Base-by-base conservation (phyloP, 2,797 vertebrate genomes). In the Nannoperca obscura region DNA sequence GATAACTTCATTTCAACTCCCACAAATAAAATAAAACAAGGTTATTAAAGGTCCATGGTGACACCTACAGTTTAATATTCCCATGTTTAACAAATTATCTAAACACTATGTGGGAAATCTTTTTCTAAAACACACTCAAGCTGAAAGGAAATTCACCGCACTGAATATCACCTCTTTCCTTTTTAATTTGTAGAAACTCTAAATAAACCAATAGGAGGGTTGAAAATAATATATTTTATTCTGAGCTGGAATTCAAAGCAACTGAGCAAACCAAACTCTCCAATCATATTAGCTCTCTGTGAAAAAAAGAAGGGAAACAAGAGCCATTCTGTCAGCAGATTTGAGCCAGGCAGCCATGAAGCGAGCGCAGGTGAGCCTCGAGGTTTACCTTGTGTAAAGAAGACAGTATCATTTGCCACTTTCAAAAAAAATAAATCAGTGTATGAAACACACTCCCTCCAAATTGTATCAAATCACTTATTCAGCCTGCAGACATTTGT, bases 121-220 rank as follows among this genome's bases (percentile, higher is more conserved):
- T 42, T 74, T 53, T 40, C 19, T 30, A 36, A 36, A 68, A 71
- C 4, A 58, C n/a, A 34, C 55, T 47, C 13, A 46, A 59, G 40
- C 68, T 4, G 4, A 34, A 27, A 27, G 1, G 24, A 27, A 27
- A 27, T 27, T 20, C 1, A 4, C 14, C 55, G 47, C 5, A 3
- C 2, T 24, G 34, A 66, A 17, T 3, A 40, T 24, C 19, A 11
- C n/a, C 17, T 10, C 5, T 42, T 36, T 46, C 2, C 1, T 53
- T 47, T 63, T 40, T 54, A 20, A 77, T 78, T 72, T 73, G 60
- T 53, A 34, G 7, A 76, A 67, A 84, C 38, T 20, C 64, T 5
- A 36, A 76, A 65, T 22, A 30, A 77, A 38, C 24, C 14, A 54
- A 50, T 2, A 34, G 27, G 8, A 44, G 9, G 10, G 22, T 30